These are phyloP conservation scores for Cecropterus lyciades DNA, from an alignment of 1,140 invertebrate genomes.

Conservation along the genomic window DNA sequence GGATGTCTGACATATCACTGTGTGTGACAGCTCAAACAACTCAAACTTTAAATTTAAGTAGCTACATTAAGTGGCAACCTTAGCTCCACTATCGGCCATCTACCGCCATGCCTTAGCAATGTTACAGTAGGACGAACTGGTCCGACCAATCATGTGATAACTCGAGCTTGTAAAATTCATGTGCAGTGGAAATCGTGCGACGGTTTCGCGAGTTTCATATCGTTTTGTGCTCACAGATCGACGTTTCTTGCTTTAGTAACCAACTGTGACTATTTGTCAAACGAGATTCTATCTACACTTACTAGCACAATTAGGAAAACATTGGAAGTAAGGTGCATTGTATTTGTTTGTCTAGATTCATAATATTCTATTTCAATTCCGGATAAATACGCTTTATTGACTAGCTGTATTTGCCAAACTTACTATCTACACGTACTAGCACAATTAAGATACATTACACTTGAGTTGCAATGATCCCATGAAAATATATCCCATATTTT, in stretches of 20 bases:
- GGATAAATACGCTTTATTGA: no score
- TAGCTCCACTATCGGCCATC: conserved; percentile 22
- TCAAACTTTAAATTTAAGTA: not conserved
- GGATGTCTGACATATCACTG: no score
- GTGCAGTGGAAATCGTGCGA: conserved; percentile 10
- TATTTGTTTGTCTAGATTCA: no score
- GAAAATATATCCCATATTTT: no score
- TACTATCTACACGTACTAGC: no score
- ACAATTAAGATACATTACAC: no score
- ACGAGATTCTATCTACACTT: no score
- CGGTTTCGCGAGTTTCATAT: conserved; percentile 5
- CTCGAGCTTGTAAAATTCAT: conserved; percentile 20
- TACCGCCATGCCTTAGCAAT: conserved; percentile 33
- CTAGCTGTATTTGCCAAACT: no score
- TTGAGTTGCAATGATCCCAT: no score
- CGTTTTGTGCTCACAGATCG: conserved; percentile 4
- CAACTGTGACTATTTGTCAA: not conserved
- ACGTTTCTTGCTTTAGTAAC: not conserved
- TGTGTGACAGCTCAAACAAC: no score
- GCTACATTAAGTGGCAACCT: not conserved
- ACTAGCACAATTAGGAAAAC: not conserved
- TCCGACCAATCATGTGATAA: conserved; percentile 34
- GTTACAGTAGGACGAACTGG: conserved; percentile 31
- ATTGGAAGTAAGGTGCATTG: no score
- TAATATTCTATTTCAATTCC: no score